Evolutionary conservation across 2,113 vertebrate species (phyloP).

Genomic region (Orthochromis indermauri): DNA sequence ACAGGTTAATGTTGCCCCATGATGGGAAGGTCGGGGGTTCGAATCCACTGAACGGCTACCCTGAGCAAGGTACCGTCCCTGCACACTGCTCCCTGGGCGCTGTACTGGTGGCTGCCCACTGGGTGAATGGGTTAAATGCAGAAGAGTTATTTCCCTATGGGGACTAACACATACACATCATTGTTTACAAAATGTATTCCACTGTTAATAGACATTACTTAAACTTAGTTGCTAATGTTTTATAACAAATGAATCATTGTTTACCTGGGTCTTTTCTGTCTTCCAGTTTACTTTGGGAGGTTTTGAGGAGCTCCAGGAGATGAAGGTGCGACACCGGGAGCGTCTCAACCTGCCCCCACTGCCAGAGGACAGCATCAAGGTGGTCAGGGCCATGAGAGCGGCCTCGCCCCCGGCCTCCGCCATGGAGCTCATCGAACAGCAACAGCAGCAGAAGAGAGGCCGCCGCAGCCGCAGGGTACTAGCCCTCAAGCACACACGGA

Average conservation of each 20-base stretch:
- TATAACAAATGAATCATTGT: background rate
- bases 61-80: background rate
- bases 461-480: slow-evolving; percentile 85
- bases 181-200: background rate
- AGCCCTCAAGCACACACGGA: background rate
- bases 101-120: background rate
- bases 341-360: slow-evolving; percentile 77
- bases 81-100: background rate
- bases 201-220: background rate
- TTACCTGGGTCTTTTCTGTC: background rate
- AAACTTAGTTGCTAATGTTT: background rate
- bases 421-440: slow-evolving; percentile 88
- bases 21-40: fast-evolving
- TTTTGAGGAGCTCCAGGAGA: slow-evolving; percentile 83
- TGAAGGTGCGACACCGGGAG: slow-evolving; percentile 79
- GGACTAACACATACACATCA: background rate
- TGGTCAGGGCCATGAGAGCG: slow-evolving; percentile 85
- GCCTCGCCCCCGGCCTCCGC: slow-evolving; percentile 86
- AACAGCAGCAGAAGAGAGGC: slow-evolving; percentile 83
- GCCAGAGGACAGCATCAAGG: slow-evolving; percentile 92
- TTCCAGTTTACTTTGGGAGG: slow-evolving; percentile 89
- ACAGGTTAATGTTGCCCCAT: fast-evolving
- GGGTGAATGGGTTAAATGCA: background rate
- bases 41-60: background rate
- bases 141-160: background rate